Evolutionary conservation across 2,113 vertebrate species (phyloP).

Genomic region (Festucalex cinctus): DNA sequence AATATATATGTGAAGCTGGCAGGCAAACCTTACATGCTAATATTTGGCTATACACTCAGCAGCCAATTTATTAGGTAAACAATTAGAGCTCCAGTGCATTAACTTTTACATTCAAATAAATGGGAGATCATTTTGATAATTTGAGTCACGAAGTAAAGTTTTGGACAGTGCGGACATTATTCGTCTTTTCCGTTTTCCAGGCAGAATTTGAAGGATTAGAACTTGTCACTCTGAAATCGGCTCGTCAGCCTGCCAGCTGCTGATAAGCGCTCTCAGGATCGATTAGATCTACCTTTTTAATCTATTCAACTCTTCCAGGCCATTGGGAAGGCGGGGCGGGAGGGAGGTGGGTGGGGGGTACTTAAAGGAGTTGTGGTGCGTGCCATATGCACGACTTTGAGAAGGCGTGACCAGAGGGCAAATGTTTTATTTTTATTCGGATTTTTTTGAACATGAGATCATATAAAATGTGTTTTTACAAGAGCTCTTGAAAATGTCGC

Average conservation of each 20-base stretch:
- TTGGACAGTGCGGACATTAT: not conserved
- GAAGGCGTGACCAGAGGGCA: slow-evolving; percentile 44
- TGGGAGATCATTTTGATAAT: not conserved
- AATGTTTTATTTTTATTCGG: slow-evolving; percentile 18
- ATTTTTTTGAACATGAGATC: not conserved
- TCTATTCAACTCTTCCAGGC: slow-evolving; percentile 56
- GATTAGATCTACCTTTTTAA: slow-evolving; percentile 65
- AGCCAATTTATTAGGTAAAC: not conserved
- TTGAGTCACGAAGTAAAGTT: not conserved
- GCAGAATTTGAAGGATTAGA: slow-evolving; percentile 51
- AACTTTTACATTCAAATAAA: not conserved
- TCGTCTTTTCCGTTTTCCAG: slow-evolving; percentile 4
- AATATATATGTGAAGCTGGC: not conserved
- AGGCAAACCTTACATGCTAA: not conserved
- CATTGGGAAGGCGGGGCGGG: too few relatives aligned
- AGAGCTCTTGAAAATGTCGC: slow-evolving; percentile 41
- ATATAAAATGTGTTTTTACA: slow-evolving; percentile 21
- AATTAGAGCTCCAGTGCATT: not conserved
- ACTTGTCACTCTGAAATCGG: slow-evolving; percentile 41
- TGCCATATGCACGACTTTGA: slow-evolving; percentile 50
- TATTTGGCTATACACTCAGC: not conserved
- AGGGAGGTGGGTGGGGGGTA: slow-evolving; percentile 12
- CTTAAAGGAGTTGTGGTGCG: slow-evolving; percentile 46
- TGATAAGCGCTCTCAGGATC: slow-evolving; percentile 56
- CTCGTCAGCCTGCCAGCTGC: slow-evolving; percentile 58